phyloP scores from a whole-genome alignment of 2,888 invertebrate species.

The Leptarthrus brevirostris region DNA sequence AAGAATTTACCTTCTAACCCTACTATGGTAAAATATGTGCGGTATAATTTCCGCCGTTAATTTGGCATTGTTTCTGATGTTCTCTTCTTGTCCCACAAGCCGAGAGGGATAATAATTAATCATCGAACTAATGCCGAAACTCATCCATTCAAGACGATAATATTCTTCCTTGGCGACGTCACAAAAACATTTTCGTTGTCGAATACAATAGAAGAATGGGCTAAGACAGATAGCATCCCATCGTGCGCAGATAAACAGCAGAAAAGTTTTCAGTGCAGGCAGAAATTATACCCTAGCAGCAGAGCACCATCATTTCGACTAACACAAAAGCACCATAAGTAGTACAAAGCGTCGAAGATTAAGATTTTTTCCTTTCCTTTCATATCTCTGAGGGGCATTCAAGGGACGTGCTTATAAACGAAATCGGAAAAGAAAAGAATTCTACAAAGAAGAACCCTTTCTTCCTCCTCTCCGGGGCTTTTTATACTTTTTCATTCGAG shows the following conservation, averaged over 20 bases:
- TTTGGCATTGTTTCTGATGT: no score
- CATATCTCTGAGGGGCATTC: slow-evolving; percentile 39
- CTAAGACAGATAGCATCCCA: slow-evolving; percentile 36
- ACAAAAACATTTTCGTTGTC: slow-evolving; percentile 41
- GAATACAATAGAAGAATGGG: slow-evolving; percentile 35
- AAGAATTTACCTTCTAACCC: no score
- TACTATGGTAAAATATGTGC: no score
- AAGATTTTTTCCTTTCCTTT: slow-evolving; percentile 37
- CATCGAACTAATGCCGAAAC: no score
- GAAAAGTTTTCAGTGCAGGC: slow-evolving; percentile 17
- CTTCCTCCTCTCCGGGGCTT: slow-evolving; percentile 14
- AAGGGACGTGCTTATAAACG: slow-evolving; percentile 32
- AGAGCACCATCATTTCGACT: neutral
- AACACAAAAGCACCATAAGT: slow-evolving; percentile 15
- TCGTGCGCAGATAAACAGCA: slow-evolving; percentile 32
- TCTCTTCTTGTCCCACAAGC: no score
- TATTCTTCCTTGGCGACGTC: neutral
- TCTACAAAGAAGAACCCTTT: slow-evolving; percentile 36
- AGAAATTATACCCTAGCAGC: neutral
- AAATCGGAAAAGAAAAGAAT: slow-evolving; percentile 25
- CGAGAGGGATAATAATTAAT: no score
- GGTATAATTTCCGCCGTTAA: no score
- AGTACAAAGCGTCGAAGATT: slow-evolving; percentile 34
- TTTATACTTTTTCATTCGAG: slow-evolving; percentile 10
- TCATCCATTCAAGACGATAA: no score